phyloP scores from a whole-genome alignment of 2,888 invertebrate species.

The Rhagonycha fulva region DNA sequence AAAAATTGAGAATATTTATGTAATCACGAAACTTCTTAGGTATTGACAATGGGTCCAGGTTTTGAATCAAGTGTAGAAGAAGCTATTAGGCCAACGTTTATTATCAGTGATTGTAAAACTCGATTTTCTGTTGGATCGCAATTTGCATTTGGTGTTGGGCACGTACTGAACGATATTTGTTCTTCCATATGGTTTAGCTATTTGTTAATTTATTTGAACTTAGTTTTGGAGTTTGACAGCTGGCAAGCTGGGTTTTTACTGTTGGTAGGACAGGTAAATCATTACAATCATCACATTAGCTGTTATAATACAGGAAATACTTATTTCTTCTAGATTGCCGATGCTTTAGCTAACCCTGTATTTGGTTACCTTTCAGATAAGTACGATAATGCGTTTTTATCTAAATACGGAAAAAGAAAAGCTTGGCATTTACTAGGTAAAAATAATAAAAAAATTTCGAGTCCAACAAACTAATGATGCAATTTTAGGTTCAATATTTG shows the following conservation, averaged over 20 bases:
- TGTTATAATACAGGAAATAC: background rate
- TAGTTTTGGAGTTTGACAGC: constrained; percentile 63
- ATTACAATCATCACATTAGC: background rate
- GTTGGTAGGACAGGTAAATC: constrained; percentile 75
- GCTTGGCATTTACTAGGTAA: constrained; percentile 88
- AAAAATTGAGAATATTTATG: background rate
- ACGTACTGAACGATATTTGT: constrained; percentile 90
- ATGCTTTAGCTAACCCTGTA: constrained; percentile 86
- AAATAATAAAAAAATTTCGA: background rate
- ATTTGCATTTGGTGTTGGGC: constrained; percentile 77
- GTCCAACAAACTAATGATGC: background rate
- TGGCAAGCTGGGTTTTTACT: constrained; percentile 68
- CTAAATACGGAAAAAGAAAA: constrained; percentile 80
- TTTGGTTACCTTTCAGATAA: constrained; percentile 84
- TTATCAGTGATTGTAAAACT: background rate
- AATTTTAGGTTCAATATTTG: constrained; percentile 72
- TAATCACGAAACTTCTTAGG: background rate
- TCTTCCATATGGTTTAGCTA: constrained; percentile 96
- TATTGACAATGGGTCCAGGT: background rate
- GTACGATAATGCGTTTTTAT: constrained; percentile 67
- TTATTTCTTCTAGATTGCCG: constrained; percentile 62
- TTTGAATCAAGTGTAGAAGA: background rate
- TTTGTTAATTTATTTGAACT: constrained; percentile 78
- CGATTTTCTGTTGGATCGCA: constrained; percentile 48
- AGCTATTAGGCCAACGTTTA: background rate